These are phyloP conservation scores for Quadriops clusia DNA, from an alignment of 2,888 invertebrate genomes.

Conservation along the genomic window DNA sequence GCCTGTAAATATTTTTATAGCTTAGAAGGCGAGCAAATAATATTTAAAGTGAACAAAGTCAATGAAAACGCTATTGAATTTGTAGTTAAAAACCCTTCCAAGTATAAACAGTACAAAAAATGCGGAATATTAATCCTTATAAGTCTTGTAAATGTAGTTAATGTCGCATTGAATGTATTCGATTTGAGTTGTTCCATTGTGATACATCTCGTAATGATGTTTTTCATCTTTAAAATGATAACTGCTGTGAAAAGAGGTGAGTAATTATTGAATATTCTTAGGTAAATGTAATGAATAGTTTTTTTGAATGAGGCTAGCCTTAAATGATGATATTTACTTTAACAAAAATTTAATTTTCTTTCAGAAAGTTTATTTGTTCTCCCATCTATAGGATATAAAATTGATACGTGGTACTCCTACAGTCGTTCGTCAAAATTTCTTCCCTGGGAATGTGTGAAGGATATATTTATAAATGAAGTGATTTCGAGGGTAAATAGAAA, in stretches of 20 bases:
- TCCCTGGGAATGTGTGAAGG: slow-evolving; percentile 29
- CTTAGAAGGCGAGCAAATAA: too few species aligned
- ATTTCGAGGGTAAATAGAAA: slow-evolving; percentile 37
- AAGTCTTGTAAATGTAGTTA: slow-evolving; percentile 15
- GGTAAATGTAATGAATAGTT: too few species aligned
- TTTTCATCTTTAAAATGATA: slow-evolving; percentile 18
- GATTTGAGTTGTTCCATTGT: slow-evolving; percentile 11
- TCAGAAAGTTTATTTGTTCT: slow-evolving; percentile 28
- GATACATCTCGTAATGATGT: slow-evolving; percentile 14
- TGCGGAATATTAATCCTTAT: slow-evolving; percentile 13
- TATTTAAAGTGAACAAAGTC: too few species aligned
- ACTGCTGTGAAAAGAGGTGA: slow-evolving; percentile 26
- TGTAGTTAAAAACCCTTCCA: slow-evolving; percentile 15
- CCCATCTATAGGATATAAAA: slow-evolving; percentile 33
- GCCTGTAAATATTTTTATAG: too few species aligned
- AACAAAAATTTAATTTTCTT: too few species aligned
- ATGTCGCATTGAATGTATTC: slow-evolving; percentile 11
- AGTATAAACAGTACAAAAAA: slow-evolving; percentile 13
- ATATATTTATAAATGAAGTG: slow-evolving; percentile 38
- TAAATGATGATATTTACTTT: too few species aligned
- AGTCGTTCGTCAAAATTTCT: slow-evolving; percentile 29
- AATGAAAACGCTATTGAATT: slow-evolving; percentile 17
- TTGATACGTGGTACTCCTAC: slow-evolving; percentile 27
- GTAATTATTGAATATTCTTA: too few species aligned
- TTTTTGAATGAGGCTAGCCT: neutral